Base-by-base conservation (phyloP, 1,140 invertebrate species). In the Formica selysi region DNA sequence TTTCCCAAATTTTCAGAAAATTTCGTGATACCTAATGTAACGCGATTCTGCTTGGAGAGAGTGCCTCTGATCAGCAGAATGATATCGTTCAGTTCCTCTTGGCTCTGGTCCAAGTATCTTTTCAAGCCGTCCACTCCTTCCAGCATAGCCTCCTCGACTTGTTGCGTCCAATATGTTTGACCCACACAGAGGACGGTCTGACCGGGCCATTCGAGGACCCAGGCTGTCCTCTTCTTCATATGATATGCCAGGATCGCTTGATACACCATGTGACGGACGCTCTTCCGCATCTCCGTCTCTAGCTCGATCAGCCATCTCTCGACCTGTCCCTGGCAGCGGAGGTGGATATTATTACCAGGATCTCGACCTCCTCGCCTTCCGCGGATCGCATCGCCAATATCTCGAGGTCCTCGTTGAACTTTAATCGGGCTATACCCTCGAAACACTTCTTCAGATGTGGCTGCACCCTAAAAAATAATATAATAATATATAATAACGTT, bases 401-500 rank as follows among this genome's bases (percentile, higher is more conserved):
- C 62, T 99, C 98, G 78, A 99, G 94, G 5, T 97, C 97, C 62
- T 98, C 97, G 19, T 98, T 98, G 92, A 99, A 99, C 19, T 96
- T 96, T 16, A 99, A 93, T 76, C 96, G 97, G 16, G 97, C 97
- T 87, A 99, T 99, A 16, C 98, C 98, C 94, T 98, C 98, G 95
- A 99, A 99, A 93, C 98, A 99, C 92, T 99, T 99, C 95, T 99
- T 99, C 85, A 99, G 95, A 96, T 99, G 98, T 48, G 98, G 98
- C 93, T 99, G 98, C 19, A 99, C 98, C 76, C 97, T 97, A 83
- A 13, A 93, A 92, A 81, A 59, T n/a, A 78, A 57, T 13, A 48
- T 16, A 51, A 51, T 51, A 51, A 51, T 16, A 4, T 44, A 44
- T 44, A 3, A 32, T 32, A 32, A 32, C 32, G 0, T 11, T 44